Conservation (phyloP, 2,113 vertebrate species). For the Capreolus pygargus region DNA sequence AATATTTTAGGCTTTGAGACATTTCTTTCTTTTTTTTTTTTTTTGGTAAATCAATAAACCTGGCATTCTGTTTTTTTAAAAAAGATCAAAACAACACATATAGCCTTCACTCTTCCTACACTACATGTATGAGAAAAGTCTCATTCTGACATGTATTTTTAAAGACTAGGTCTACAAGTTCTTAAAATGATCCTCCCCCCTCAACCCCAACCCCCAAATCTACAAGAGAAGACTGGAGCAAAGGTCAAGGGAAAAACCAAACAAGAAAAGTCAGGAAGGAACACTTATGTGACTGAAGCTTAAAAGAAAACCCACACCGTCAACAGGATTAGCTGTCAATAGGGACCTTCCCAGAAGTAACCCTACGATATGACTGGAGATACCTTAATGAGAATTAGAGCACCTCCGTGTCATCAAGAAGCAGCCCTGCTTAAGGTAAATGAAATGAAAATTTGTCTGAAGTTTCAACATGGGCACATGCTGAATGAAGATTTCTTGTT, state of each 20-base stretch:
- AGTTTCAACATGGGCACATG: slow-evolving; percentile 17
- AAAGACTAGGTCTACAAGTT: slow-evolving; percentile 20
- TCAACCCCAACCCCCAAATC: neutral
- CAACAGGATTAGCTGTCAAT: slow-evolving; percentile 31
- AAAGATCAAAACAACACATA: neutral
- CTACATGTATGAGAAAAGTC: neutral
- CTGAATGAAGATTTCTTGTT: slow-evolving; percentile 23
- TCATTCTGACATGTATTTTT: neutral
- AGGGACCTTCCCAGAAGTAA: slow-evolving; percentile 21
- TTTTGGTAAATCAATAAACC: neutral
- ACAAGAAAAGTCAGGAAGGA: slow-evolving; percentile 44
- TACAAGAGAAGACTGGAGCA: slow-evolving; percentile 42
- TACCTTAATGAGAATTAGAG: slow-evolving; percentile 48
- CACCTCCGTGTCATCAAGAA: neutral
- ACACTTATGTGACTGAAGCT: neutral
- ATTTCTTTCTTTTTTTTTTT: slow-evolving; percentile 11
- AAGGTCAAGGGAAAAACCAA: slow-evolving; percentile 47
- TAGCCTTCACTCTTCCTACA: neutral
- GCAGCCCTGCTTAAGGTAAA: neutral
- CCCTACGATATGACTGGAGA: neutral
- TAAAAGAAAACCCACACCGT: slow-evolving; percentile 34
- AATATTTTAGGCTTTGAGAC: neutral
- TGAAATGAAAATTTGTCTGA: slow-evolving; percentile 40
- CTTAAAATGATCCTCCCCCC: neutral
- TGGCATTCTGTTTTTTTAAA: slow-evolving; percentile 16